Base-by-base conservation (phyloP, 1,140 invertebrate genomes). In the Nomia melanderi region DNA sequence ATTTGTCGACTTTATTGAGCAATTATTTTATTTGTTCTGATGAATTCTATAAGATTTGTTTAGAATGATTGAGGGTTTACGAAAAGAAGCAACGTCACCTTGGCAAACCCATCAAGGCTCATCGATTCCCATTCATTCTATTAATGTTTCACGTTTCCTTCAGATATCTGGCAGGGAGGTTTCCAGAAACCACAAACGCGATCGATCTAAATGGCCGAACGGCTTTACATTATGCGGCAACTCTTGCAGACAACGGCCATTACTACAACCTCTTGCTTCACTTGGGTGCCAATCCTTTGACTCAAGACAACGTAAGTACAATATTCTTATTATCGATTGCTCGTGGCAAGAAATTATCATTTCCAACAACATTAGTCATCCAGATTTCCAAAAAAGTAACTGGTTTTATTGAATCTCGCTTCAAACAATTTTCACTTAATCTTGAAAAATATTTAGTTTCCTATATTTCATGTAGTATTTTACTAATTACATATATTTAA, bases 221-320 rank as follows among this genome's bases (percentile, higher is more conserved):
- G 6, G 95, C 97, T n/a, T 93, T 98, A 47, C 97, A 98, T 92
- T 98, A 98, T 90, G 96, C 97, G 8, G 96, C 97, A 8, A 95
- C 96, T 6, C 91, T 98, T 44, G 94, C 95, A 20, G 97, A 98
- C 86, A 97, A 97, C 83, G 97, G 96, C 0, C 96, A 97, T 89
- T 97, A 97, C 86, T 98, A 97, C 90, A 96, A 97, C 89, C 93
- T 97, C 60, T 92, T 98, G 50, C 91, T 96, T 83, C 96, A 97
- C 87, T 93, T 97, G 60, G 97, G 97, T 54, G 96, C 96, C 20
- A 97, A 98, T 92, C 94, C 95, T 4, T 95, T 96, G 80, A 91
- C 95, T 57, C 93, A 95, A 85, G 98, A 98, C 91, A 96, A 96
- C 85, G 97, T 98, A 92, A 94, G 94, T 92, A n/a, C 14, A 29